Conservation (phyloP, 2,113 vertebrate genomes). For the Atlantisia rogersi region DNA sequence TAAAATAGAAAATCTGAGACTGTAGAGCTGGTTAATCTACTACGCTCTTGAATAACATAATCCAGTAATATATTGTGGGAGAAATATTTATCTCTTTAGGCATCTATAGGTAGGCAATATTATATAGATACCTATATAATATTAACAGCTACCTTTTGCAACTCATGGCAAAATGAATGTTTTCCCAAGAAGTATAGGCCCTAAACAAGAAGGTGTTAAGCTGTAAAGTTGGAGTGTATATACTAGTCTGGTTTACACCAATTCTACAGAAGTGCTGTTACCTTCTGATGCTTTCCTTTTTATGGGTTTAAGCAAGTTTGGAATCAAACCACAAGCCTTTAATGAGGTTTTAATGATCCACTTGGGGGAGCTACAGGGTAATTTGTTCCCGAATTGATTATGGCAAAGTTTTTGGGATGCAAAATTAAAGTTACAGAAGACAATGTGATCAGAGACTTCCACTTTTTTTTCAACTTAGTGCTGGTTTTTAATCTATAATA, state of each 20-base stretch:
- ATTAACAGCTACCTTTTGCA: not conserved
- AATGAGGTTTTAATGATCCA: slow-evolving; percentile 43
- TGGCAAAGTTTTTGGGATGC: slow-evolving; percentile 4
- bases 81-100: not conserved
- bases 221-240: not conserved
- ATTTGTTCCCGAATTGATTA: slow-evolving; percentile 34
- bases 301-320: not conserved
- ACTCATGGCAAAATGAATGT: not conserved
- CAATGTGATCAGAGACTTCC: not conserved
- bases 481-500: not conserved
- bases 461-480: not conserved
- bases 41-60: not conserved
- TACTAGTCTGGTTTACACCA: not conserved
- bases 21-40: not conserved
- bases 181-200: not conserved
- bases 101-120: not conserved
- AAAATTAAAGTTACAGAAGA: slow-evolving; percentile 1
- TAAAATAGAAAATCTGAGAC: not conserved
- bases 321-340: slow-evolving; percentile 7
- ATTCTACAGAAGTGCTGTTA: not conserved
- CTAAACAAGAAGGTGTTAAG: not conserved
- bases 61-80: not conserved
- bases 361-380: slow-evolving; percentile 64
- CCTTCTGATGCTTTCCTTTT: not conserved
- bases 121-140: too few relatives aligned